These are phyloP conservation scores for Netelia melanura DNA, from an alignment of 2,888 invertebrate genomes.

Conservation along the genomic window DNA sequence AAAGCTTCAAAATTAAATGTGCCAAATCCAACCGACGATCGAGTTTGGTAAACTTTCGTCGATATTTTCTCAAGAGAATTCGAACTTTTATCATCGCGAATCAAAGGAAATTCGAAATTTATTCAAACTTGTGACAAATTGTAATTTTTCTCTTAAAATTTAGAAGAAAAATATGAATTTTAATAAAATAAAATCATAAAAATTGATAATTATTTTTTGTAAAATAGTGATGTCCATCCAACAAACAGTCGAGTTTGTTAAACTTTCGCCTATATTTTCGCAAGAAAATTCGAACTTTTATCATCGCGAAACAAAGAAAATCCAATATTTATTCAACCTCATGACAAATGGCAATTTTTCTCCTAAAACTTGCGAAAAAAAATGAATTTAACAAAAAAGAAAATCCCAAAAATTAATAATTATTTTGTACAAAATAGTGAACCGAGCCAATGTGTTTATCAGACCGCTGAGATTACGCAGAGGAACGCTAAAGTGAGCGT, in stretches of 20 bases:
- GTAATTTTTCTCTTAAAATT: background rate
- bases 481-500: background rate
- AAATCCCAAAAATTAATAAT: background rate
- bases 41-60: too few relatives aligned
- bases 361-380: background rate
- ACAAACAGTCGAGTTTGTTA: too few relatives aligned
- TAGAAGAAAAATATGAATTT: background rate
- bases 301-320: background rate
- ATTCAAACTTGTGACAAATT: background rate
- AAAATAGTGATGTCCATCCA: background rate
- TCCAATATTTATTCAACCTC: background rate
- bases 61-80: too few relatives aligned
- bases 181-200: background rate
- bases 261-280: too few relatives aligned
- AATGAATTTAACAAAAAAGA: background rate
- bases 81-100: too few relatives aligned
- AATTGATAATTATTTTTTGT: background rate
- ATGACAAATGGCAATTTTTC: background rate
- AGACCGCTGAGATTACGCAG: slow-evolving; percentile 14
- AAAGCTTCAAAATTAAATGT: slow-evolving; percentile 26
- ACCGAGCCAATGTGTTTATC: background rate
- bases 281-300: too few relatives aligned
- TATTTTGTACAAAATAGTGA: background rate
- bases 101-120: background rate
- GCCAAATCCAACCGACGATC: background rate